Conservation (phyloP, 2,797 vertebrate genomes). For the Diglossa cyanea region DNA sequence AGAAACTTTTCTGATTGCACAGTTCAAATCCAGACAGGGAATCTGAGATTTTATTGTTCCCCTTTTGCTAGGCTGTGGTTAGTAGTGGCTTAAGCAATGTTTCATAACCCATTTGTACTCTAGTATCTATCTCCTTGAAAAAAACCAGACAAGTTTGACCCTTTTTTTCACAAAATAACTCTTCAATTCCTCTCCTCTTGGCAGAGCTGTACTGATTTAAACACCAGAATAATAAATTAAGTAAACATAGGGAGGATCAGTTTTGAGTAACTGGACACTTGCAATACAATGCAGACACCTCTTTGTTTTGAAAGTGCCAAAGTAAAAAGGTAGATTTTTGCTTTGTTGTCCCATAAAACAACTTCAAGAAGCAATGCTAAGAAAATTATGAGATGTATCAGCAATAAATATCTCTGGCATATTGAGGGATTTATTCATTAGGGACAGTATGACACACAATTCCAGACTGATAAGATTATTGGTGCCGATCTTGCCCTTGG, state of each 20-base stretch:
- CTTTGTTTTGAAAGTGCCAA: not conserved
- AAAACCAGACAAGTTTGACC: not conserved
- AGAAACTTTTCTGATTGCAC: not conserved
- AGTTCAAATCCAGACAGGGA: not conserved
- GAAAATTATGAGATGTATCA: not conserved
- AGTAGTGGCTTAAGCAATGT: not conserved
- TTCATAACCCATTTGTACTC: not conserved
- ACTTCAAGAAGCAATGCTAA: not conserved
- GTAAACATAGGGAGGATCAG: not conserved
- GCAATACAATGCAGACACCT: not conserved
- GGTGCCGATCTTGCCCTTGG: not conserved
- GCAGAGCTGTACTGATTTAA: not conserved
- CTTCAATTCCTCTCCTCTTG: not conserved
- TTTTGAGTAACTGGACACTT: not conserved
- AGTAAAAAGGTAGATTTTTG: not conserved
- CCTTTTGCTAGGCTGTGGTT: not conserved
- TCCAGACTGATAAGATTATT: not conserved
- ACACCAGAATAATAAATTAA: not conserved
- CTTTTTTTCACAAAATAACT: not conserved
- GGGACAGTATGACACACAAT: not conserved
- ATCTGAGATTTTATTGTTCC: slow-evolving; percentile 25
- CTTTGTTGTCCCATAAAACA: not conserved
- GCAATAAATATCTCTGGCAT: not conserved
- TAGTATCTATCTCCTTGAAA: not conserved
- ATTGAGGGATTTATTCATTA: not conserved